phyloP scores from a whole-genome alignment of 2,797 vertebrate species.

The Lemur catta region DNA sequence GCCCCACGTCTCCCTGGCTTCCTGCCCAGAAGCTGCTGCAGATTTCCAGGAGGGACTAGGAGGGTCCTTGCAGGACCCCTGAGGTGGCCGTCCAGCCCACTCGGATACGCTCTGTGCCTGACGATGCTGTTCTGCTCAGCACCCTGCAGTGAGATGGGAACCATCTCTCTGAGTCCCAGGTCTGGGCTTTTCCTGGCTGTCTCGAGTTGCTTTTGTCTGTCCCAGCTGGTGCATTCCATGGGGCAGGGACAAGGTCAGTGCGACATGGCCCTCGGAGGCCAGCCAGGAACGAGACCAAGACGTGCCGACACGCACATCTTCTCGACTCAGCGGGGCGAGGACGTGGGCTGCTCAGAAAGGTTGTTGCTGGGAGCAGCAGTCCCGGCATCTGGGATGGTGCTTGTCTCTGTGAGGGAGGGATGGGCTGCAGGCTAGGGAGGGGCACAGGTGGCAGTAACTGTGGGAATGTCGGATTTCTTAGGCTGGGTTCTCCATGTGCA shows the following conservation, averaged over 20 bases:
- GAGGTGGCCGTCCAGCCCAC: accelerated
- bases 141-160: background rate
- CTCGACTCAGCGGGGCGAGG: background rate
- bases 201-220: background rate
- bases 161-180: background rate
- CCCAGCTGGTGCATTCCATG: background rate
- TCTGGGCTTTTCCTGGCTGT: background rate
- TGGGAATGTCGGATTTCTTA: background rate
- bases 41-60: background rate
- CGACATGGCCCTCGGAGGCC: background rate
- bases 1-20: background rate
- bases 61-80: background rate
- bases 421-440: background rate
- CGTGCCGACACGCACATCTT: background rate
- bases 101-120: background rate
- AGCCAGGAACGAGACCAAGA: background rate
- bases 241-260: background rate
- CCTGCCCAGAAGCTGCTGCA: conserved; percentile 11
- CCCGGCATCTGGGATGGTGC: background rate
- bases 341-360: background rate
- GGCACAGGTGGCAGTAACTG: background rate
- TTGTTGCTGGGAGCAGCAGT: accelerated
- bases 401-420: background rate
- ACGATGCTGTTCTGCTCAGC: background rate
- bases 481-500: background rate